phyloP scores from a whole-genome alignment of 1,140 invertebrate species.

The Calliphora vicina region DNA sequence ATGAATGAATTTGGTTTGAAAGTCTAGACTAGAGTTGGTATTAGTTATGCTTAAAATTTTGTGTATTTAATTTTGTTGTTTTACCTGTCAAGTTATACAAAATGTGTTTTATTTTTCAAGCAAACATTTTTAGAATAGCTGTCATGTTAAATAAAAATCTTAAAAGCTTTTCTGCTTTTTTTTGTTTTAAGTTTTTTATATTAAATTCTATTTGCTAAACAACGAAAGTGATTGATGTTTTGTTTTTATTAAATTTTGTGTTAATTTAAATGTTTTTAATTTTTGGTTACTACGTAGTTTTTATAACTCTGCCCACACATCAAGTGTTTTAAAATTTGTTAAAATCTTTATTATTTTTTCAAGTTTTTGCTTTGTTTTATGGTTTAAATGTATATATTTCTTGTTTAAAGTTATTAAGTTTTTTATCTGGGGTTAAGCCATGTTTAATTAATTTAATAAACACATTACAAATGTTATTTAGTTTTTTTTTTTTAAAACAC shows the following conservation, averaged over 20 bases:
- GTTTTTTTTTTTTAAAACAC: not conserved
- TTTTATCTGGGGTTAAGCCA: not conserved
- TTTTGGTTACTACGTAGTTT: not conserved
- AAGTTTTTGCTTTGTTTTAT: not conserved
- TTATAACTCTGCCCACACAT: not conserved
- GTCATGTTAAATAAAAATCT: not conserved
- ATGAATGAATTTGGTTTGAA: too few species aligned
- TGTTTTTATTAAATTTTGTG: not conserved
- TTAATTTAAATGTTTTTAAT: not conserved
- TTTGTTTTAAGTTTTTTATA: not conserved
- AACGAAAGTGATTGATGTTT: not conserved
- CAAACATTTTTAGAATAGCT: too few species aligned
- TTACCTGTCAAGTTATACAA: too few species aligned
- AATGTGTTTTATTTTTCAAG: too few species aligned
- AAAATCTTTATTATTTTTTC: not conserved
- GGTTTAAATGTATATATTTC: too few species aligned
- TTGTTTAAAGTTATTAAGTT: too few species aligned
- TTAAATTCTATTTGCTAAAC: not conserved
- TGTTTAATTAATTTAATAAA: conserved; percentile 3
- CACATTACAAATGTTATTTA: not conserved
- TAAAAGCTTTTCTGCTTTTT: not conserved
- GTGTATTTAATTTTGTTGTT: too few species aligned
- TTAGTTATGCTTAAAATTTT: too few species aligned
- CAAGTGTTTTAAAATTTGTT: not conserved
- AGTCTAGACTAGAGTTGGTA: too few species aligned